Conservation (phyloP, 2,797 vertebrate genomes). For the Fistularia tabacaria region DNA sequence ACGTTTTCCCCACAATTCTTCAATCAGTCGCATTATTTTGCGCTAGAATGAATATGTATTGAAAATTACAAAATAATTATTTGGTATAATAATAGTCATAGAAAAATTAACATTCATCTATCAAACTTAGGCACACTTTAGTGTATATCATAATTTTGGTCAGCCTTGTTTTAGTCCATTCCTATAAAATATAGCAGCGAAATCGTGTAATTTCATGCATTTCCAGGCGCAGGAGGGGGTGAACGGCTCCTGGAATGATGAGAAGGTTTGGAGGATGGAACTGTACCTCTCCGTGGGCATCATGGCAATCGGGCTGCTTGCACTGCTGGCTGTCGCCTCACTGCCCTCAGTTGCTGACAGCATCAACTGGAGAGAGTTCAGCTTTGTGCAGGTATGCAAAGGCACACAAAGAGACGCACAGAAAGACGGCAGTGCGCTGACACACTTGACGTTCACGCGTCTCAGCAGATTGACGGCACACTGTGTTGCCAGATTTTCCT, state of each 20-base stretch:
- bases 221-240: constrained; percentile 74
- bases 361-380: constrained; percentile 97
- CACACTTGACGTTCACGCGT: not conserved
- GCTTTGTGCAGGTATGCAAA: constrained; percentile 82
- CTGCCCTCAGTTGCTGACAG: constrained; percentile 88
- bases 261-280: constrained; percentile 93
- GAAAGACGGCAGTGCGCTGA: constrained; percentile 4
- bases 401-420: not conserved
- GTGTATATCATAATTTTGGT: too few relatives aligned
- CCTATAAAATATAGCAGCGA: too few relatives aligned
- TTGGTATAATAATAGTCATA: too few relatives aligned
- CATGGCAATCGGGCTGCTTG: constrained; percentile 87
- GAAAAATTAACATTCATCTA: too few relatives aligned
- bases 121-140: too few relatives aligned
- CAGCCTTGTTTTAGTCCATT: too few relatives aligned
- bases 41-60: too few relatives aligned
- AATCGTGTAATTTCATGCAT: not conserved
- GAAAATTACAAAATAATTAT: too few relatives aligned
- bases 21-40: too few relatives aligned
- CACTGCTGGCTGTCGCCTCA: constrained; percentile 89
- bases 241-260: constrained; percentile 79
- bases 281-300: constrained; percentile 91
- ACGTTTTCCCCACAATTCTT: too few relatives aligned
- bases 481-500: constrained; percentile 8
- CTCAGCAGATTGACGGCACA: not conserved